phyloP scores from a whole-genome alignment of 2,113 vertebrate genomes.

The Tragelaphus buxtoni region DNA sequence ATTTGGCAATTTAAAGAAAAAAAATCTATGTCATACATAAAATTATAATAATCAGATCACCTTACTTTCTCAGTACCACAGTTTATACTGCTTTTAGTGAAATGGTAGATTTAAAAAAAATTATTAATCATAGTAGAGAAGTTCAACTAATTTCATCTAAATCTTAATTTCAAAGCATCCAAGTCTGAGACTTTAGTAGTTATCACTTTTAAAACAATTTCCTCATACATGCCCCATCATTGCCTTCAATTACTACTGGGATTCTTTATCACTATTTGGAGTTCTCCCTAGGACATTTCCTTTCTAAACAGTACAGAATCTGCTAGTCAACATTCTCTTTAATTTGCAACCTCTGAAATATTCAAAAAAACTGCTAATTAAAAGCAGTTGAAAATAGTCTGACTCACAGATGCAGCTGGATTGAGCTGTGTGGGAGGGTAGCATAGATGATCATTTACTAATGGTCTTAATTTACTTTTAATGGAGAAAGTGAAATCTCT shows the following conservation, averaged over 20 bases:
- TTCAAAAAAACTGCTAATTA: conserved; percentile 54
- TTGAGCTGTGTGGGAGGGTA: background rate
- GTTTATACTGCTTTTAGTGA: background rate
- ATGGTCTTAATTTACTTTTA: conserved; percentile 46
- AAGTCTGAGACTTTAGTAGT: background rate
- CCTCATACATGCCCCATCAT: accelerated
- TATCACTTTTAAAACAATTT: background rate
- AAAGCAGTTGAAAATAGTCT: conserved; percentile 44
- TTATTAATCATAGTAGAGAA: background rate
- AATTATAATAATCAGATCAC: background rate
- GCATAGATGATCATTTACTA: conserved; percentile 30
- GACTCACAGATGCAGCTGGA: conserved; percentile 44
- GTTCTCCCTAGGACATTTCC: background rate
- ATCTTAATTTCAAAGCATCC: background rate
- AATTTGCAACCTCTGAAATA: conserved; percentile 33
- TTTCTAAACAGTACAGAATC: background rate
- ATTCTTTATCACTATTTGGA: background rate
- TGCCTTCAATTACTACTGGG: background rate
- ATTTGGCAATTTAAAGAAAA: background rate
- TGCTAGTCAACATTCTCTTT: background rate
- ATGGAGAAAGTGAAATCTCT: conserved; percentile 34
- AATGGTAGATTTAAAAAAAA: background rate
- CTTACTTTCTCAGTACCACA: background rate
- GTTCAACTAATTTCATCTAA: background rate
- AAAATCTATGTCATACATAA: background rate